phyloP scores from a whole-genome alignment of 2,797 vertebrate species.

The Neoniphon sammara region DNA sequence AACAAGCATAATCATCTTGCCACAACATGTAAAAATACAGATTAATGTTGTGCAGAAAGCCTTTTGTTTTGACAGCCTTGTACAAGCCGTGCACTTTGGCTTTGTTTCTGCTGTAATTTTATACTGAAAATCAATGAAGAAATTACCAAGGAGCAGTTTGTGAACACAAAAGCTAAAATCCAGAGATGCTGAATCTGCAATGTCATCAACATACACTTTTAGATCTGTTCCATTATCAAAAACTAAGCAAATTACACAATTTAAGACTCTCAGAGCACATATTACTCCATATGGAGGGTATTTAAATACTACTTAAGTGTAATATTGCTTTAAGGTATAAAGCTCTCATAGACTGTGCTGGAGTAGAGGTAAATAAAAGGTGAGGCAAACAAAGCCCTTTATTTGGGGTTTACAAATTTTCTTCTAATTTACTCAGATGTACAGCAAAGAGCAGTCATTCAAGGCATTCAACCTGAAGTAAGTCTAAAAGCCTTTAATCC shows the following conservation, averaged over 20 bases:
- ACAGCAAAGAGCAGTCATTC: not conserved
- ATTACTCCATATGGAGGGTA: no score
- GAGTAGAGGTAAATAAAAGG: not conserved
- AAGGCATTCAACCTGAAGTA: constrained; percentile 20
- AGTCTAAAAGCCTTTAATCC: constrained; percentile 44
- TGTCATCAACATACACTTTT: not conserved
- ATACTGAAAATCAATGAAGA: not conserved
- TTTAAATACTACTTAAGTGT: not conserved
- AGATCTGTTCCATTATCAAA: not conserved
- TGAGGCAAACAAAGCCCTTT: constrained; percentile 12
- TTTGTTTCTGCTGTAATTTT: constrained; percentile 22
- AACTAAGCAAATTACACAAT: not conserved
- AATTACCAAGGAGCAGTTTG: no score
- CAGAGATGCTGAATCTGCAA: not conserved
- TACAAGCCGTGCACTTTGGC: constrained; percentile 66
- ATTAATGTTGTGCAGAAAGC: not conserved
- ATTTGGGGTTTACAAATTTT: not conserved
- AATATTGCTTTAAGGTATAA: not conserved
- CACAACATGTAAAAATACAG: not conserved
- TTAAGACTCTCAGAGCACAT: no score
- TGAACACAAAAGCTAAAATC: not conserved
- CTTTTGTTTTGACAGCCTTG: constrained; percentile 55
- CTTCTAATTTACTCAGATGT: constrained; percentile 23
- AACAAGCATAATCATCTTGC: not conserved
- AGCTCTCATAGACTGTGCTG: not conserved